These are phyloP conservation scores for Psittacara wagleri DNA, from an alignment of 2,113 vertebrate genomes.

Conservation along the genomic window DNA sequence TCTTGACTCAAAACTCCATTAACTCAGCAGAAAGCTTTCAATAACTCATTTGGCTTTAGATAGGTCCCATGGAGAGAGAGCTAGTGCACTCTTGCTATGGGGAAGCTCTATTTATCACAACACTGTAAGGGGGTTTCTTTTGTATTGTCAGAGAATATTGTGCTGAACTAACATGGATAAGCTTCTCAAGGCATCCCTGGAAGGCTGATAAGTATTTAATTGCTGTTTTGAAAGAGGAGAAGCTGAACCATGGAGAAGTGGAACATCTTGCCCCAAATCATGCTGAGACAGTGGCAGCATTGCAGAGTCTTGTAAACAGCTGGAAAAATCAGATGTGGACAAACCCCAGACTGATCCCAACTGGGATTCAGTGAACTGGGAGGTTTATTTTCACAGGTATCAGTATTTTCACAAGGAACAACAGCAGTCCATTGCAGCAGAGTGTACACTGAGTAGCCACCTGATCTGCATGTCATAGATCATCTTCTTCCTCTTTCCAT, in stretches of 20 bases:
- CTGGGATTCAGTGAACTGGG: not conserved
- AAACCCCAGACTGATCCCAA: not conserved
- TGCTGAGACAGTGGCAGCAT: not conserved
- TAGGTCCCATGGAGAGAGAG: not conserved
- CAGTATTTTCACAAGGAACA: not conserved
- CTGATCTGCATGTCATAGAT: not conserved
- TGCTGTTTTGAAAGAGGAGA: not conserved
- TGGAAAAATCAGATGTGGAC: not conserved
- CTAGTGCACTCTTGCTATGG: not conserved
- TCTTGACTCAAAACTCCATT: not conserved
- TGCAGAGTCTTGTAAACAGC: not conserved
- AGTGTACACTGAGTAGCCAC: not conserved
- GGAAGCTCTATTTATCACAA: not conserved
- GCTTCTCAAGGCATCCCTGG: not conserved
- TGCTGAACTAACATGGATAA: not conserved
- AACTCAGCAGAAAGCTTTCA: not conserved
- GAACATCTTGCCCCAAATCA: not conserved
- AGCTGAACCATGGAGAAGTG: not conserved
- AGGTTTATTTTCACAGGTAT: not conserved
- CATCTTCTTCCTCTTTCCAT: not conserved
- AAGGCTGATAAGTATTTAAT: not conserved
- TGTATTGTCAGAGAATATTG: not conserved
- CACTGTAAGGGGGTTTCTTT: not conserved
- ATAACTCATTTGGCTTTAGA: not conserved
- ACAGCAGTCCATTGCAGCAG: not conserved